These are phyloP conservation scores for Neotoxoptera formosana DNA, from an alignment of 1,140 invertebrate species.

Conservation along the genomic window DNA sequence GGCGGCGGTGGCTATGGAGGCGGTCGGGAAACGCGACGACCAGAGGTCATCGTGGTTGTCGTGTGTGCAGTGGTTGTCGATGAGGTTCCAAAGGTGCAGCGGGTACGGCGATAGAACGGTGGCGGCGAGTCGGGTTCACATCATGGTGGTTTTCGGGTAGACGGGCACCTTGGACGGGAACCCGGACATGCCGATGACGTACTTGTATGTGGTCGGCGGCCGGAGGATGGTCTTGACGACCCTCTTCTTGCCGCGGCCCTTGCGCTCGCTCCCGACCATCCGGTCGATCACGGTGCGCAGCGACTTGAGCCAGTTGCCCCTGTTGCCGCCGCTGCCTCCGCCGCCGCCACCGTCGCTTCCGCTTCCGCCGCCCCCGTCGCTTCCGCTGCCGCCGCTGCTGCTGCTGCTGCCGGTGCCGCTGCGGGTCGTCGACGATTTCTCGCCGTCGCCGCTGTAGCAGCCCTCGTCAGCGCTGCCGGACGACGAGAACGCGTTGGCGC, in stretches of 20 bases:
- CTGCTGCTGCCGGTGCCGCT: too few species aligned
- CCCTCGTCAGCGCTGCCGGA: background rate
- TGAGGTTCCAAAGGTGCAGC: background rate
- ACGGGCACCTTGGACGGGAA: slow-evolving; percentile 76
- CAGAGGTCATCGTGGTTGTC: background rate
- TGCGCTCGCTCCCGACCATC: background rate
- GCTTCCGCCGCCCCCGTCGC: too few species aligned
- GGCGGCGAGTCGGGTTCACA: slow-evolving; percentile 59
- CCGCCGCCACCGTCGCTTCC: background rate
- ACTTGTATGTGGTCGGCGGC: slow-evolving; percentile 78
- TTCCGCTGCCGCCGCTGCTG: background rate
- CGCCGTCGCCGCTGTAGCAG: background rate
- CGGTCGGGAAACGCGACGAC: background rate
- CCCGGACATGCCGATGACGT: slow-evolving; percentile 79
- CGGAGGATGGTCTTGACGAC: slow-evolving; percentile 72
- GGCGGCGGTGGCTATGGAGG: background rate
- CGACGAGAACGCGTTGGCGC: background rate
- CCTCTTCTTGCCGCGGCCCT: background rate
- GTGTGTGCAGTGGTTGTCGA: background rate
- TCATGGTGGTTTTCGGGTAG: slow-evolving; percentile 61
- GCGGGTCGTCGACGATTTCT: background rate
- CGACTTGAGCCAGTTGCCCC: background rate
- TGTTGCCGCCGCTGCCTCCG: background rate
- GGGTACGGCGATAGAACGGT: background rate
- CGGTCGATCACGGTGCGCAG: slow-evolving; percentile 17